These are phyloP conservation scores for Sylvilagus bachmani DNA, from an alignment of 2,113 vertebrate species.

Conservation along the genomic window DNA sequence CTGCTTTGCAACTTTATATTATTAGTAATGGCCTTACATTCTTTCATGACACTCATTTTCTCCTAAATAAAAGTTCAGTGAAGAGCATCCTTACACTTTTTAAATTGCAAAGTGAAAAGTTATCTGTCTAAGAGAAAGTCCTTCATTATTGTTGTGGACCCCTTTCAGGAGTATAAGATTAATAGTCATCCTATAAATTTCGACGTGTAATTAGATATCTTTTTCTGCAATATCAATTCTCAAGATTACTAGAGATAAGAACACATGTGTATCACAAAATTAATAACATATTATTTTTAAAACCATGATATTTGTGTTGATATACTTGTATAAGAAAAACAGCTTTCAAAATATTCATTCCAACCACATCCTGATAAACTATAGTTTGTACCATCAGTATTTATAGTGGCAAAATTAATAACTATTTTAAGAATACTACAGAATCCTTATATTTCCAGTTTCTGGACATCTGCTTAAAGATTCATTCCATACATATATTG, in stretches of 20 bases:
- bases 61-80: conserved; percentile 64
- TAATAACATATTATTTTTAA: conserved; percentile 8
- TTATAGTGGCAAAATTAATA: conserved; percentile 26
- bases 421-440: neutral
- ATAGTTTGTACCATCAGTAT: neutral
- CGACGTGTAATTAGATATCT: conserved; percentile 5
- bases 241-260: neutral
- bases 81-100: conserved; percentile 35
- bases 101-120: conserved; percentile 57
- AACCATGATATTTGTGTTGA: neutral
- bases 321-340: neutral
- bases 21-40: conserved; percentile 49
- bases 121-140: conserved; percentile 52
- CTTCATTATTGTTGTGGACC: conserved; percentile 61
- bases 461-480: neutral
- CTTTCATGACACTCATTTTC: conserved; percentile 28
- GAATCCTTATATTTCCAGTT: neutral
- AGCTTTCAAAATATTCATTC: neutral
- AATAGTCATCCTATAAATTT: conserved; percentile 46
- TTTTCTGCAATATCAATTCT: conserved; percentile 30
- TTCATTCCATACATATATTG: neutral
- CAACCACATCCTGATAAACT: neutral
- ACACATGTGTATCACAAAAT: conserved; percentile 1
- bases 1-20: conserved; percentile 58
- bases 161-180: conserved; percentile 58